Conservation (phyloP, 2,797 vertebrate species). For the Rousettus madagascariensis region DNA sequence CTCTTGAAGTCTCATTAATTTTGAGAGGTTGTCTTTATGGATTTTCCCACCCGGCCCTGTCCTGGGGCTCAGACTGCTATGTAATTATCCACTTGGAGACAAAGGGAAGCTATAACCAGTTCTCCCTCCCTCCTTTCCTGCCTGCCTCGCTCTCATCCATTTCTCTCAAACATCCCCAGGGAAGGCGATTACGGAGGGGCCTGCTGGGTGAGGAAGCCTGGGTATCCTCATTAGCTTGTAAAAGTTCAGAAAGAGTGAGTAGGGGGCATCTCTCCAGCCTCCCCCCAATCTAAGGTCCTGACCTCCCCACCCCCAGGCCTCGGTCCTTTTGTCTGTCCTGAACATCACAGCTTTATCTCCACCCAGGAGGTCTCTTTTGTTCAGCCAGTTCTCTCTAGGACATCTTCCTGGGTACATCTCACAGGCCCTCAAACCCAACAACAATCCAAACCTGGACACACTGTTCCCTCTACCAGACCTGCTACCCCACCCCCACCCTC, state of each 20-base stretch:
- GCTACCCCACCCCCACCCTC: background rate
- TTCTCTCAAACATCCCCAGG: background rate
- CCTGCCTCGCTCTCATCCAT: background rate
- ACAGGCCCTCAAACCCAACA: background rate
- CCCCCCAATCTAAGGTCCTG: background rate
- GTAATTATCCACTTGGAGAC: slow-evolving; percentile 61
- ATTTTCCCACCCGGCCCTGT: slow-evolving; percentile 71
- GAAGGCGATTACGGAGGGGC: background rate
- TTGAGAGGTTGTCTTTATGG: slow-evolving; percentile 77
- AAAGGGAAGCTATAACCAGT: slow-evolving; percentile 20
- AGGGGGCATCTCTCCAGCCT: background rate
- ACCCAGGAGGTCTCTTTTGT: background rate
- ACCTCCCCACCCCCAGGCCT: background rate
- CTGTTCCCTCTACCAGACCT: background rate
- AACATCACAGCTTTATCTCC: background rate
- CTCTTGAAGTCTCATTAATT: slow-evolving; percentile 80
- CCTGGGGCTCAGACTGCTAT: slow-evolving; percentile 63
- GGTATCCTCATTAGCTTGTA: background rate
- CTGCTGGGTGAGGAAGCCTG: background rate
- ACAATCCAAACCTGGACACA: background rate
- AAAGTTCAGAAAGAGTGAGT: slow-evolving; percentile 15
- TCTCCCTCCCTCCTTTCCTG: background rate
- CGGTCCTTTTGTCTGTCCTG: background rate
- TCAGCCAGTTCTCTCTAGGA: background rate
- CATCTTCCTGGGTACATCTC: rapidly evolving